Conservation (phyloP, 2,888 invertebrate genomes). For the Brachyptera risi region DNA sequence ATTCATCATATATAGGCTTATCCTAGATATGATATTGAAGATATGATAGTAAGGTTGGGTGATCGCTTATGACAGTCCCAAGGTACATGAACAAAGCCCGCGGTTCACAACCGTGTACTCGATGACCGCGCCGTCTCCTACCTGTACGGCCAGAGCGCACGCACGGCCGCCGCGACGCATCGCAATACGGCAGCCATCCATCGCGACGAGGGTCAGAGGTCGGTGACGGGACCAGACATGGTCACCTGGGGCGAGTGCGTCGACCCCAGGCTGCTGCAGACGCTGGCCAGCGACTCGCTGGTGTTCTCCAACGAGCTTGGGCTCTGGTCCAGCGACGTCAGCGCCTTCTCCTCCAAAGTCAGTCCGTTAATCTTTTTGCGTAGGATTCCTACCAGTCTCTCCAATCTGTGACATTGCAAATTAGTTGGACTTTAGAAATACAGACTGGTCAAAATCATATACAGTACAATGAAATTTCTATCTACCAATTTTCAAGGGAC, state of each 20-base stretch:
- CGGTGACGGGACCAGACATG: slow-evolving; percentile 59
- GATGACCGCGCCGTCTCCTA: no score
- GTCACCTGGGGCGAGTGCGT: slow-evolving; percentile 46
- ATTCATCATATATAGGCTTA: no score
- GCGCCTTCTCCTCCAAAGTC: slow-evolving; percentile 45
- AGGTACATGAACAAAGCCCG: no score
- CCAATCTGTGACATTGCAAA: slow-evolving; percentile 55
- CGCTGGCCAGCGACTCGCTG: slow-evolving; percentile 23
- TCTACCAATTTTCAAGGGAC: no score
- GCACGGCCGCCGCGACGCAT: not conserved
- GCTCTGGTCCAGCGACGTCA: slow-evolving; percentile 45
- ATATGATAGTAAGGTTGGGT: no score
- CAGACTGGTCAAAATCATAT: no score
- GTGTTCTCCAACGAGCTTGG: slow-evolving; percentile 47
- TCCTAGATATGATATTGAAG: no score
- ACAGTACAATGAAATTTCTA: no score
- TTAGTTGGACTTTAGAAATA: no score
- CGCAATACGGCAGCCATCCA: not conserved
- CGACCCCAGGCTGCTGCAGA: slow-evolving; percentile 29
- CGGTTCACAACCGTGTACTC: no score
- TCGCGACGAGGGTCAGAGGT: slow-evolving; percentile 44
- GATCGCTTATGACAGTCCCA: no score
- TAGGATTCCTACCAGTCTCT: slow-evolving; percentile 56
- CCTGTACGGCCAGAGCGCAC: not conserved
- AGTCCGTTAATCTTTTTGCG: slow-evolving; percentile 39